These are phyloP conservation scores for Poeciliopsis occidentalis DNA, from an alignment of 2,113 vertebrate genomes.

Conservation along the genomic window DNA sequence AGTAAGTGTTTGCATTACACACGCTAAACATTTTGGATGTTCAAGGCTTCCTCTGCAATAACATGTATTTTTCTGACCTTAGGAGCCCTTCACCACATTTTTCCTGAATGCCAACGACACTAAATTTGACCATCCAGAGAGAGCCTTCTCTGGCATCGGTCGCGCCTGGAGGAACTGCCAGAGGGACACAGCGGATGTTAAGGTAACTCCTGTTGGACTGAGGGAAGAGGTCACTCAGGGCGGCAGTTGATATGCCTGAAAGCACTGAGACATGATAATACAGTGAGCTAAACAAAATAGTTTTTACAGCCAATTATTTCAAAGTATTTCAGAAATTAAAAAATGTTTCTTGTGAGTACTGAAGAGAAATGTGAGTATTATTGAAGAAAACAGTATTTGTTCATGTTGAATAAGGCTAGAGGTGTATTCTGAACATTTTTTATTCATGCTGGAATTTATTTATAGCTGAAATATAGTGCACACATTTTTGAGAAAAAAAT, in stretches of 20 bases:
- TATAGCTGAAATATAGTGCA: no score
- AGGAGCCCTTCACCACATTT: conserved; percentile 99
- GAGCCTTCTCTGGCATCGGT: conserved; percentile 94
- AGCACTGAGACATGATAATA: not conserved
- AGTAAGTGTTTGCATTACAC: conserved; percentile 82
- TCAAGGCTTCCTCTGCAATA: not conserved
- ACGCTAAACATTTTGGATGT: not conserved
- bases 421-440: no score
- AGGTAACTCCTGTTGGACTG: conserved; percentile 75
- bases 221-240: not conserved
- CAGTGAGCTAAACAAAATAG: not conserved
- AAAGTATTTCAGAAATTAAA: no score
- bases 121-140: conserved; percentile 96
- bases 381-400: no score
- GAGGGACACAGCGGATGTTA: conserved; percentile 97
- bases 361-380: no score
- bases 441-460: no score
- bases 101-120: conserved; percentile 94
- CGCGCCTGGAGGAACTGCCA: conserved; percentile 97
- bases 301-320: no score
- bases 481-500: no score
- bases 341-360: no score
- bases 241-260: not conserved
- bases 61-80: not conserved
- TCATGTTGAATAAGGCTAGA: no score